These are phyloP conservation scores for Palaemon carinicauda DNA, from an alignment of 1,140 invertebrate genomes.

Conservation along the genomic window DNA sequence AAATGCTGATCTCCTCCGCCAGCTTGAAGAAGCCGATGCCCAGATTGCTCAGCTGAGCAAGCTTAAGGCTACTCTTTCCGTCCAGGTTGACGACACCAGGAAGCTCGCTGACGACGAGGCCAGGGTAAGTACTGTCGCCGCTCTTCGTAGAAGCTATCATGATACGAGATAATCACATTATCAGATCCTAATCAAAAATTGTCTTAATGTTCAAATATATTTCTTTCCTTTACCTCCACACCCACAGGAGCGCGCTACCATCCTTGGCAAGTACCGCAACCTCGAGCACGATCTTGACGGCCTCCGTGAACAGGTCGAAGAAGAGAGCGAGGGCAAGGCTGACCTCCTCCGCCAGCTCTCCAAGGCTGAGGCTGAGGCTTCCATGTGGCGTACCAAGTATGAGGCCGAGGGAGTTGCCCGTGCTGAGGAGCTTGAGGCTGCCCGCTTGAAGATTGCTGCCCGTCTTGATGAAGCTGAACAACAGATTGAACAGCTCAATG, in stretches of 20 bases:
- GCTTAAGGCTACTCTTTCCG: conserved; percentile 65
- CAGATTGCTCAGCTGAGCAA: conserved; percentile 68
- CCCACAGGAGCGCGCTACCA: conserved; percentile 57
- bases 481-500: conserved; percentile 38
- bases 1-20: conserved; percentile 40
- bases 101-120: conserved; percentile 74
- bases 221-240: neutral
- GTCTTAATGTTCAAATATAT: neutral
- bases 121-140: conserved; percentile 12
- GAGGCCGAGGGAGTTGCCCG: conserved; percentile 34
- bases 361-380: conserved; percentile 20
- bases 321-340: conserved; percentile 64
- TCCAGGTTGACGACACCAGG: conserved; percentile 76
- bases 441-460: conserved; percentile 27
- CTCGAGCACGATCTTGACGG: conserved; percentile 42
- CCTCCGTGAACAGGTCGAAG: conserved; percentile 62
- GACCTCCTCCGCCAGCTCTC: conserved; percentile 66
- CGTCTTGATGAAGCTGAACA: conserved; percentile 38
- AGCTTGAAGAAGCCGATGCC: conserved; percentile 68
- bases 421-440: conserved; percentile 23
- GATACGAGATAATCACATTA: neutral
- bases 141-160: neutral
- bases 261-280: conserved; percentile 61
- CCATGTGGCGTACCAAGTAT: conserved; percentile 37
- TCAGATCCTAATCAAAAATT: neutral